A percentile compares a stretch with the other conserved stretches of the same genome.
phyloP scores from a whole-genome alignment of 2,113 vertebrate genomes.

The Heterotilapia buettikoferi region DNA sequence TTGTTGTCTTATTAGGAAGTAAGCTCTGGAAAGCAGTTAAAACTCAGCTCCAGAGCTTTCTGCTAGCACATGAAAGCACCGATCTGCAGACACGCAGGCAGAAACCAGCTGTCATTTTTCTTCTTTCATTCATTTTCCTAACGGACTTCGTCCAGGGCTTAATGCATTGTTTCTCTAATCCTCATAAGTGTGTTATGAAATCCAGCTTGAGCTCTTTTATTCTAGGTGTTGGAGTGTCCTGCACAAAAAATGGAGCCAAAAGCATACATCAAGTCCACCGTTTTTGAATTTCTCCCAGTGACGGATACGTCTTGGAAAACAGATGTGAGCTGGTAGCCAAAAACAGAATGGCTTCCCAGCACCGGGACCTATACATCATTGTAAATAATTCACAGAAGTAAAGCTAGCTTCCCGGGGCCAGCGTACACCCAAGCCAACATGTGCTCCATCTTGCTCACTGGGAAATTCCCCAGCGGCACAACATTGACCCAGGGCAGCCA shows the following conservation, averaged over 20 bases:
- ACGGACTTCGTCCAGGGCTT: neutral
- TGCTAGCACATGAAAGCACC: neutral
- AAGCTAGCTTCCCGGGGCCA: conserved; percentile 50
- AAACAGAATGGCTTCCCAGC: conserved; percentile 56
- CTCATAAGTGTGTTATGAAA: conserved; percentile 18
- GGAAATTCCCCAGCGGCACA: conserved; percentile 43
- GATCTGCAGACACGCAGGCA: neutral
- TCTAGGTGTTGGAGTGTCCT: conserved; percentile 1
- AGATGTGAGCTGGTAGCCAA: conserved; percentile 54
- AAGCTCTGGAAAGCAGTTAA: neutral
- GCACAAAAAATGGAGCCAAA: neutral
- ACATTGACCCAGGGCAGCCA: conserved; percentile 53
- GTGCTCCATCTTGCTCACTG: conserved; percentile 63
- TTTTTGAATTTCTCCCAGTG: conserved; percentile 40
- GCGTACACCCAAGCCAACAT: conserved; percentile 47
- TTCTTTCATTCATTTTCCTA: neutral
- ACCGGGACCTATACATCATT: conserved; percentile 60
- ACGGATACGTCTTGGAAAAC: conserved; percentile 54
- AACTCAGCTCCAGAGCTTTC: neutral
- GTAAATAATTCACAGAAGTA: conserved; percentile 68
- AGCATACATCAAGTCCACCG: conserved; percentile 23
- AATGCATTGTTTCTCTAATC: conserved; percentile 7
- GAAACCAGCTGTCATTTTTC: neutral
- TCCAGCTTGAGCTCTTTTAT: neutral
- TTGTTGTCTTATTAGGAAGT: neutral